Base-by-base conservation (phyloP, 2,797 vertebrate genomes). In the Thalassophryne amazonica region DNA sequence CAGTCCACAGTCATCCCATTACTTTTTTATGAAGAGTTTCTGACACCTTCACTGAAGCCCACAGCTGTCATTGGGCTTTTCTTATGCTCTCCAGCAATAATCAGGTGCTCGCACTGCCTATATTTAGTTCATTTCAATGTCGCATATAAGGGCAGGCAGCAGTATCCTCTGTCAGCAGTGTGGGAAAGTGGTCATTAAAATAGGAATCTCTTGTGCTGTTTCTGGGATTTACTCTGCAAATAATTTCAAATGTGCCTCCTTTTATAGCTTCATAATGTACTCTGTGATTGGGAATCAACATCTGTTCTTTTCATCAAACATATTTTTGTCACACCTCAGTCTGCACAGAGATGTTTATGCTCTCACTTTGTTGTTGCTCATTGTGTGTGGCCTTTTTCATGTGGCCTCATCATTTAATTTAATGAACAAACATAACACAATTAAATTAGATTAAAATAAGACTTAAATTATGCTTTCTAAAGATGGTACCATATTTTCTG, bases 91-190 rank as follows among this genome's bases (percentile, higher is more conserved):
- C 53, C 47, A 29, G 75, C 61, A 69, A 76, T 81, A 71, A 85
- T 76, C 69, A 65, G 60, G 72, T 73, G 64, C 67, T 39, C 32
- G 37, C 35, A 27, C 52, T 16, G 34, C 37, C 79, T 86, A 84
- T 81, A 87, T 88, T 63, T 87, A 86, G 85, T 59, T 43, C 31
- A 30, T 56, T n/a, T 76, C 84, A 85, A 73, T 81, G 85, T 85
- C 71, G 29, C n/a, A n/a, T 16, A 28, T 58, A 79, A 83, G 84
- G 82, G 73, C 68, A 11, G 22, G 7, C 17, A 10, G 41, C 23
- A 19, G 58, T 53, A 67, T 66, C 46, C 9, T 31, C 24, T 41
- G 56, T 54, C 60, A 64, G 60, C 38, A 41, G 57, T 51, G 73
- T 64, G 31, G 54, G 36, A 54, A 59, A 62, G 40, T 25, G 31